A percentile compares a stretch with the other conserved stretches of the same genome.
Conservation (phyloP, 2,113 vertebrate genomes). For the Anolis carolinensis region DNA sequence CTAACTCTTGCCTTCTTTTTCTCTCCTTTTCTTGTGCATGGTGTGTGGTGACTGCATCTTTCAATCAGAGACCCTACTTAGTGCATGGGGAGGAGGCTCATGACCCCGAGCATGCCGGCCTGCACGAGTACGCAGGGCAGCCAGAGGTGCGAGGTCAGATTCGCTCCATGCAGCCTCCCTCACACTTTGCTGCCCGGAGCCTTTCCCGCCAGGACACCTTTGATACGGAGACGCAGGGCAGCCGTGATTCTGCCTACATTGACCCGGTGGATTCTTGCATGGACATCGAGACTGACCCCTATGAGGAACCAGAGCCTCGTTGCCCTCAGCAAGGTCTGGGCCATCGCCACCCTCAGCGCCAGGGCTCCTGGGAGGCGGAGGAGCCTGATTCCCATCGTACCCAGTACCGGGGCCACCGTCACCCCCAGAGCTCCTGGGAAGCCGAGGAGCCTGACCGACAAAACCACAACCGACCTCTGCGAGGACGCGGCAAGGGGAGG, state of each 20-base stretch:
- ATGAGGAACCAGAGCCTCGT: slow-evolving; percentile 79
- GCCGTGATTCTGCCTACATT: slow-evolving; percentile 92
- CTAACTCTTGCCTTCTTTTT: slow-evolving; percentile 44
- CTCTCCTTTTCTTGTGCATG: slow-evolving; percentile 79
- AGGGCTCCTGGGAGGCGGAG: slow-evolving; percentile 87
- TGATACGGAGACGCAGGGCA: slow-evolving; percentile 90
- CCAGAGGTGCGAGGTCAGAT: slow-evolving; percentile 76
- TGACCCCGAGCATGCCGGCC: slow-evolving; percentile 78
- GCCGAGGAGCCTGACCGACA: slow-evolving; percentile 82
- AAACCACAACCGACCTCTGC: slow-evolving; percentile 82
- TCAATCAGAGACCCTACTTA: slow-evolving; percentile 88
- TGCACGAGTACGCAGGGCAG: slow-evolving; percentile 84
- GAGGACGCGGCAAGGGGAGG: slow-evolving; percentile 85
- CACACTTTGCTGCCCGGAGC: slow-evolving; percentile 76
- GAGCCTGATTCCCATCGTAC: slow-evolving; percentile 71
- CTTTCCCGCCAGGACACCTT: slow-evolving; percentile 93
- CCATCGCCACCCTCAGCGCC: slow-evolving; percentile 75
- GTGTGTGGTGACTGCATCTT: slow-evolving; percentile 70
- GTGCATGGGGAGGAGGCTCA: slow-evolving; percentile 85
- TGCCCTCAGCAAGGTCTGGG: slow-evolving; percentile 58
- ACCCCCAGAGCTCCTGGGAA: slow-evolving; percentile 85
- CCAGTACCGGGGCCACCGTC: slow-evolving; percentile 68
- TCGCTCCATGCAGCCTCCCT: slow-evolving; percentile 71
- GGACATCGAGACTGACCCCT: slow-evolving; percentile 94
- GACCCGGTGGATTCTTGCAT: slow-evolving; percentile 90